Conservation (phyloP, 35 echinoderm and acorn worm genomes). For the Ptychodera flava region DNA sequence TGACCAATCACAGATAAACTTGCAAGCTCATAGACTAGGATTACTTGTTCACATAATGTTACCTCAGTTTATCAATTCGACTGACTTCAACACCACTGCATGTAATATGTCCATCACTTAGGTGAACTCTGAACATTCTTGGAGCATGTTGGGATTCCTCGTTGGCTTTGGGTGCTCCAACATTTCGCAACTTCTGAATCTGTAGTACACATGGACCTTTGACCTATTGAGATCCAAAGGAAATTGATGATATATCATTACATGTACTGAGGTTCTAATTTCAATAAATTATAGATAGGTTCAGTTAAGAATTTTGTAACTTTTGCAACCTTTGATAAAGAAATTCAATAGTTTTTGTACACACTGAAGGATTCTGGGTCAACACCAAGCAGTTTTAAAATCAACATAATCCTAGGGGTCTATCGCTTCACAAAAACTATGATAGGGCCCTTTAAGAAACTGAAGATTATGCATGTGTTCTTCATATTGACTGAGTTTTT, state of each 20-base stretch:
- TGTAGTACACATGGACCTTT: slow-evolving; percentile 86
- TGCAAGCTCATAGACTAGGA: background rate
- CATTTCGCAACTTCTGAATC: slow-evolving; percentile 80
- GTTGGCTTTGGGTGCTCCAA: slow-evolving; percentile 84
- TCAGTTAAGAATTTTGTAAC: background rate
- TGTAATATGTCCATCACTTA: slow-evolving; percentile 69
- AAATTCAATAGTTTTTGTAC: background rate
- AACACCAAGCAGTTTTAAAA: background rate
- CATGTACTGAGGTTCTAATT: background rate
- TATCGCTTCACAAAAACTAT: no score
- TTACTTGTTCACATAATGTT: slow-evolving; percentile 6
- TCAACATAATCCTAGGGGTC: background rate
- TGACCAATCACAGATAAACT: no score
- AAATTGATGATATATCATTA: slow-evolving; percentile 3
- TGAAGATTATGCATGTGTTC: no score
- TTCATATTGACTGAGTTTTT: no score
- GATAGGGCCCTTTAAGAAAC: no score
- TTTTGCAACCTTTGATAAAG: background rate
- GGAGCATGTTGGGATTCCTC: slow-evolving; percentile 82
- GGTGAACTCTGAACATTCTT: slow-evolving; percentile 59
- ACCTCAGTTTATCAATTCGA: slow-evolving; percentile 71
- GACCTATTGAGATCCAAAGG: slow-evolving; percentile 21
- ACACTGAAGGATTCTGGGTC: background rate
- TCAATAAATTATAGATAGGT: background rate
- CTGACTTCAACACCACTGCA: slow-evolving; percentile 56